Conservation (phyloP, 1,140 invertebrate species). For the Drosophila prosaltans region DNA sequence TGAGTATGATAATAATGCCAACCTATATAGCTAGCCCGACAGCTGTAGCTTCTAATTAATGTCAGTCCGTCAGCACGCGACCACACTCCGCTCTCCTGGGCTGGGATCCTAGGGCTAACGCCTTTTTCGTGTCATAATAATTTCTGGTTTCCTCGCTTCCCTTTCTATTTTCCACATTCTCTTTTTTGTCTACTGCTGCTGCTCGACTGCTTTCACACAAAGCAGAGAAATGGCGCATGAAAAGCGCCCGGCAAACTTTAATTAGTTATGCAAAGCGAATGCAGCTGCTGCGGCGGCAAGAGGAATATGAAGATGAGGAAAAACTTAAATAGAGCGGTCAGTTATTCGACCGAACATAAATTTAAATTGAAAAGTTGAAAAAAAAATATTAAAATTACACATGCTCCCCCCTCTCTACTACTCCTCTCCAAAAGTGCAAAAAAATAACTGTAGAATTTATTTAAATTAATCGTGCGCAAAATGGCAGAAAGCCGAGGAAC, state of each 20-base stretch:
- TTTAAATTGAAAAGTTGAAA: constrained; percentile 51
- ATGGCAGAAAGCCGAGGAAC: not conserved
- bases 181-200: constrained; percentile 1
- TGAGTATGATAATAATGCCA: constrained; percentile 38
- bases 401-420: not conserved
- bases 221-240: constrained; percentile 67
- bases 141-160: constrained; percentile 36
- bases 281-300: constrained; percentile 55
- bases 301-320: constrained; percentile 41
- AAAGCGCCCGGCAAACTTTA: constrained; percentile 68
- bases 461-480: constrained; percentile 53
- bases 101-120: constrained; percentile 37
- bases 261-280: constrained; percentile 76
- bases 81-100: constrained; percentile 1
- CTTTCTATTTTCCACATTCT: not conserved
- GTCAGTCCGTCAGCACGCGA: constrained; percentile 32
- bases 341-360: constrained; percentile 29
- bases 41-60: constrained; percentile 63
- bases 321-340: constrained; percentile 45
- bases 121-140: constrained; percentile 77
- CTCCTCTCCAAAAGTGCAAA: not conserved
- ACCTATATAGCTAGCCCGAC: constrained; percentile 51
- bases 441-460: constrained; percentile 24
- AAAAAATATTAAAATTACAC: constrained; percentile 20
- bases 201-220: constrained; percentile 10